phyloP scores from a whole-genome alignment of 1,140 invertebrate species.

The Drosophila funebris region DNA sequence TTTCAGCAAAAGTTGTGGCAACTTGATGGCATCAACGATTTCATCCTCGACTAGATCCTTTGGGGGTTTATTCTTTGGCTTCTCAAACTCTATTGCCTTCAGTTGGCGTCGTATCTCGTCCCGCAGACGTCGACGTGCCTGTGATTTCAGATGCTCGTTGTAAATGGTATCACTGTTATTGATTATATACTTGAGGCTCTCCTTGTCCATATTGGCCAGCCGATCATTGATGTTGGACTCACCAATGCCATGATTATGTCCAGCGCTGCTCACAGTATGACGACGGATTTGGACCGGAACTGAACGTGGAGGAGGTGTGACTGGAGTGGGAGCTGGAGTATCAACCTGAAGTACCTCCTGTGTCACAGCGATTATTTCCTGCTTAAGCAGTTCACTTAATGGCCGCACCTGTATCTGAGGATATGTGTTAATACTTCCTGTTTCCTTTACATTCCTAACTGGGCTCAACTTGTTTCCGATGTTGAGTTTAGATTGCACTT shows the following conservation, averaged over 20 bases:
- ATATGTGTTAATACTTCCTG: neutral
- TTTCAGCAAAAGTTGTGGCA: slow-evolving; percentile 61
- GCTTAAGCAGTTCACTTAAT: slow-evolving; percentile 52
- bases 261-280: slow-evolving; percentile 24
- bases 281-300: slow-evolving; percentile 19
- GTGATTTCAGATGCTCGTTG: slow-evolving; percentile 68
- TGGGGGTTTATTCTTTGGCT: slow-evolving; percentile 42
- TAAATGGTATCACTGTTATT: slow-evolving; percentile 74
- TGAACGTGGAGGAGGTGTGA: neutral
- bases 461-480: neutral
- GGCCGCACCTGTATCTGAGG: slow-evolving; percentile 67
- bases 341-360: slow-evolving; percentile 28
- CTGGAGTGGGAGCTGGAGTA: neutral
- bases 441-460: neutral
- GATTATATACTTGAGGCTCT: slow-evolving; percentile 71
- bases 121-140: slow-evolving; percentile 63
- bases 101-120: slow-evolving; percentile 71
- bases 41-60: slow-evolving; percentile 63
- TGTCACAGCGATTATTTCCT: slow-evolving; percentile 49
- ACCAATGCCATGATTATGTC: slow-evolving; percentile 4
- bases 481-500: neutral
- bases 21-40: slow-evolving; percentile 68
- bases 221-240: slow-evolving; percentile 37
- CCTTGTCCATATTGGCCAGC: slow-evolving; percentile 73
- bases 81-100: slow-evolving; percentile 60